Base-by-base conservation (phyloP, 2,113 vertebrate species). In the Platycercus adscitus region DNA sequence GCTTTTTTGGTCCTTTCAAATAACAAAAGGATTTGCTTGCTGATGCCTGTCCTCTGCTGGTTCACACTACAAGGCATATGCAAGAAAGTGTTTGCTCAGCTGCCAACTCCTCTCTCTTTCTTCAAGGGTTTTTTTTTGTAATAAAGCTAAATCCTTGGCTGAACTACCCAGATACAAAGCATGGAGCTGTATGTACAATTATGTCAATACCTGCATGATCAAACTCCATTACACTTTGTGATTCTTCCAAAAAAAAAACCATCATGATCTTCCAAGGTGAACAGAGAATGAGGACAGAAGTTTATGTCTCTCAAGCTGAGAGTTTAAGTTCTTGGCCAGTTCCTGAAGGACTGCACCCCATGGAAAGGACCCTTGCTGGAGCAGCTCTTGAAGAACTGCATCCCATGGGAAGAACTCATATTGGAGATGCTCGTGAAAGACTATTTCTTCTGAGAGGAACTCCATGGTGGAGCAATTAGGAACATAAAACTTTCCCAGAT, bases 31-130 rank as follows among this genome's bases (percentile, higher is more conserved):
- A 41, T 37, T 53, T 71, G 18, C 49, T 41, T 50, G 13, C 7
- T 71, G 7, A 31, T n/a, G 8, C 25, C 8, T 29, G 0, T 39
- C 8, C 8, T 21, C 28, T 78, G 5, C 7, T 72, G 8, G 7
- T 55, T 49, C 29, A 18, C 8, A 20, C 8, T 44, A 41, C 5
- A 35, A 2, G 1, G 0, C 5, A 46, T 17, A 50, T 15, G 20
- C 9, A 50, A 82, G 33, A 46, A 49, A 31, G 1, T 8, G 8
- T 21, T 88, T 61, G 37, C 39, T 60, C 44, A 47, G 21, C 49
- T 80, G 56, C 19, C 19, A 64, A 6, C 3, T 35, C 10, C 15
- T 52, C 10, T 77, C 44, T 11, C 7, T 72, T 63, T 56, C 29
- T 10, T 70, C 56, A 70, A 28, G 10, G 16, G 3, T 21, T 58